Percentiles rank a stretch among this genome's conserved stretches.
phyloP scores from a whole-genome alignment of 2,113 vertebrate genomes.

The Naja naja region DNA sequence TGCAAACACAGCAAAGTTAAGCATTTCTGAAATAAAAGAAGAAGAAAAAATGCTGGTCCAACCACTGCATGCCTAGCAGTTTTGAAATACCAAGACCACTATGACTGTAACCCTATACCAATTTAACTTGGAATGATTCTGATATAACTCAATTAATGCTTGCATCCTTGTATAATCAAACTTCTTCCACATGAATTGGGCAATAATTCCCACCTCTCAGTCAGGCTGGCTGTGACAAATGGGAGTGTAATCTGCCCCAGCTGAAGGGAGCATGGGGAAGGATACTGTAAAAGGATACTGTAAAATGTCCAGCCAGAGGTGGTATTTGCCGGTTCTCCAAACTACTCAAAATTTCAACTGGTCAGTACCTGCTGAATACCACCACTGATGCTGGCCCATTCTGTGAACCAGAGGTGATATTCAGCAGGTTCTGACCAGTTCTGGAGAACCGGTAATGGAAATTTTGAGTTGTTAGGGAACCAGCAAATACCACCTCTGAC shows the following conservation, averaged over 20 bases:
- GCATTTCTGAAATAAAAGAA: neutral
- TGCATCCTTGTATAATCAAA: neutral
- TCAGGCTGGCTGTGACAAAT: neutral
- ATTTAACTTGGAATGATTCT: neutral
- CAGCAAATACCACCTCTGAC: too few species aligned
- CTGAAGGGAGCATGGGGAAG: neutral
- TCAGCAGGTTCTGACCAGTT: too few species aligned
- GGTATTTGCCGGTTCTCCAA: too few species aligned
- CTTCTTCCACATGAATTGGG: neutral
- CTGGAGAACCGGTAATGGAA: too few species aligned
- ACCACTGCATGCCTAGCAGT: neutral
- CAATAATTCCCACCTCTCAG: neutral
- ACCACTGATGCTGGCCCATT: neutral
- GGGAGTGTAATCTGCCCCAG: neutral
- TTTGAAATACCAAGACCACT: neutral
- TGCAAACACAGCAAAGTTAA: neutral
- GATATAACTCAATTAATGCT: neutral
- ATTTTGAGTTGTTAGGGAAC: too few species aligned
- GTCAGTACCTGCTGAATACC: too few species aligned
- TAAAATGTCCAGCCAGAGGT: too few species aligned
- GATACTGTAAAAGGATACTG: too few species aligned
- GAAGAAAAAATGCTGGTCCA: neutral
- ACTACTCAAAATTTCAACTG: too few species aligned
- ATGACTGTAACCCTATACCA: neutral
- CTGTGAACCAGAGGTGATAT: neutral